These are phyloP conservation scores for Catagonus wagneri DNA, from an alignment of 2,113 vertebrate species.

Conservation along the genomic window DNA sequence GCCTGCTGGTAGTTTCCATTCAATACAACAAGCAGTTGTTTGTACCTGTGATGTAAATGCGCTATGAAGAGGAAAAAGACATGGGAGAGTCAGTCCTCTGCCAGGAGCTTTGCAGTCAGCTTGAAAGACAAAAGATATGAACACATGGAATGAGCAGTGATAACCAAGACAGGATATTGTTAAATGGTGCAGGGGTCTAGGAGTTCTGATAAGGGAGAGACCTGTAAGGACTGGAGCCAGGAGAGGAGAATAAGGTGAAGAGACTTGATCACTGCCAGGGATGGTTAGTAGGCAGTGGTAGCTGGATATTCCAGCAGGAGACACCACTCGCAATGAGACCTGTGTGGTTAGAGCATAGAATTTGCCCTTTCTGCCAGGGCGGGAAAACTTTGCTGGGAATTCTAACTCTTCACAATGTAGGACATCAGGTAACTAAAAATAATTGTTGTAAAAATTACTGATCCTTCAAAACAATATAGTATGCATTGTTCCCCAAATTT, in stretches of 20 bases:
- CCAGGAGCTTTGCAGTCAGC: neutral
- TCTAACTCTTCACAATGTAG: neutral
- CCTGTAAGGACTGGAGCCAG: neutral
- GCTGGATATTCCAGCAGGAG: neutral
- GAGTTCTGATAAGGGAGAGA: neutral
- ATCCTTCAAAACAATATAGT: neutral
- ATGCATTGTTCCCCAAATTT: neutral
- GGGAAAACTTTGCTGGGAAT: neutral
- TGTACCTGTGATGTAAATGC: neutral
- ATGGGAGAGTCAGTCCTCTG: neutral
- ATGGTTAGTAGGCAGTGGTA: neutral
- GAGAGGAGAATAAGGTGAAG: neutral
- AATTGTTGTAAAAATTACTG: neutral
- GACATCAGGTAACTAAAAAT: neutral
- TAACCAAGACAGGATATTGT: neutral
- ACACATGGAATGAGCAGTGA: neutral
- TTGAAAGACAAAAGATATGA: neutral
- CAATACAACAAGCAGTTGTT: constrained; percentile 23
- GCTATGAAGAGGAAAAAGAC: neutral
- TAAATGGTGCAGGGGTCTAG: neutral
- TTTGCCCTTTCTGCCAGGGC: neutral
- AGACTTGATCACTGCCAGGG: neutral
- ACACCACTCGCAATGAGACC: neutral
- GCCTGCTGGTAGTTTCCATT: neutral
- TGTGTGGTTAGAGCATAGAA: neutral